phyloP scores from a whole-genome alignment of 2,888 invertebrate genomes.

The Tricholauxania praeusta region DNA sequence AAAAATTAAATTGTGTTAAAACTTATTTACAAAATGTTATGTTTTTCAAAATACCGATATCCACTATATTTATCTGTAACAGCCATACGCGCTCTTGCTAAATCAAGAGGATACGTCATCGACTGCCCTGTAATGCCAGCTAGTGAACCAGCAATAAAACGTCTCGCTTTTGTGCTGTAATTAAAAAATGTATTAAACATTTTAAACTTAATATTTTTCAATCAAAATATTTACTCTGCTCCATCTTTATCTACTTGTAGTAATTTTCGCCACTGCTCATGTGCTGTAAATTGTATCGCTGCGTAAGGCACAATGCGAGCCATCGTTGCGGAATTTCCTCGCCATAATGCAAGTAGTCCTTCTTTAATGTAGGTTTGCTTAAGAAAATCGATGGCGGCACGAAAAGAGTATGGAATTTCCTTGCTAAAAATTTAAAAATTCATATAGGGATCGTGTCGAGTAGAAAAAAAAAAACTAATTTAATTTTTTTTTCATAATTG shows the following conservation, averaged over 20 bases:
- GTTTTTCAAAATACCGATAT: conserved; percentile 71
- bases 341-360: conserved; percentile 89
- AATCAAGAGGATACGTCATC: conserved; percentile 94
- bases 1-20: neutral
- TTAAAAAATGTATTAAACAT: neutral
- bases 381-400: conserved; percentile 79
- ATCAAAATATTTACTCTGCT: conserved; percentile 65
- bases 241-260: conserved; percentile 78
- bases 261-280: conserved; percentile 95
- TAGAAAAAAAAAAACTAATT: neutral
- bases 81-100: conserved; percentile 97
- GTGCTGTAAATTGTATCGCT: conserved; percentile 96
- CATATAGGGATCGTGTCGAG: no score
- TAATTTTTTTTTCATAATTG: no score
- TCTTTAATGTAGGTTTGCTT: conserved; percentile 77
- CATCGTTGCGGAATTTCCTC: conserved; percentile 99
- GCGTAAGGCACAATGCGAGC: conserved; percentile 97
- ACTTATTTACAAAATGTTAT: neutral
- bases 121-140: conserved; percentile 97
- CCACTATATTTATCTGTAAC: conserved; percentile 83
- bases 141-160: conserved; percentile 89
- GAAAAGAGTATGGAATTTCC: conserved; percentile 78
- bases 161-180: conserved; percentile 62
- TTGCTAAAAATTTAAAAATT: conserved; percentile 64
- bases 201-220: conserved; percentile 19